Evolutionary conservation across 2,113 vertebrate genomes (phyloP).

Genomic region (Bucco capensis): DNA sequence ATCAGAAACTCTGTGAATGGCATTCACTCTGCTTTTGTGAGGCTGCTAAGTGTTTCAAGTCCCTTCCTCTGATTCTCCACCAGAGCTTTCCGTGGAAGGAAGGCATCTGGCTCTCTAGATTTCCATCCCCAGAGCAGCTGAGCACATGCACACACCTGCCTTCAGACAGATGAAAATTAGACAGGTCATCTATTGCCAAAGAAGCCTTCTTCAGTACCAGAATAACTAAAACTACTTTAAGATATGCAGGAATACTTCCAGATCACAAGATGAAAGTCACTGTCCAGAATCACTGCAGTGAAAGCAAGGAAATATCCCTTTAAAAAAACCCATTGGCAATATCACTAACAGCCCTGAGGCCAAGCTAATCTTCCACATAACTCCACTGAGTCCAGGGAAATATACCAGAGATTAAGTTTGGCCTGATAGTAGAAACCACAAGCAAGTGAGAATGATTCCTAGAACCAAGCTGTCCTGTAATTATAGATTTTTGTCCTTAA

Average conservation of each 20-base stretch:
- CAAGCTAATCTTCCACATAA: conserved; percentile 16
- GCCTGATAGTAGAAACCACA: conserved; percentile 31
- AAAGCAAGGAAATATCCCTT: conserved; percentile 42
- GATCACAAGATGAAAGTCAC: conserved; percentile 7
- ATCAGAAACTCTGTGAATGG: background rate
- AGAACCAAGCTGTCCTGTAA: conserved; percentile 32
- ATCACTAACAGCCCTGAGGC: background rate
- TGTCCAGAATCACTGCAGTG: conserved; percentile 20
- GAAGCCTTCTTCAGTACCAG: background rate
- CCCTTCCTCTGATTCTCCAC: background rate
- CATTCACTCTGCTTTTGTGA: background rate
- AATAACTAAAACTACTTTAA: background rate
- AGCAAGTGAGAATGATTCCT: conserved; percentile 37
- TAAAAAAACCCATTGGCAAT: conserved; percentile 11
- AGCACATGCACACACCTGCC: conserved; percentile 19
- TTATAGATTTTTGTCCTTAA: conserved; percentile 32
- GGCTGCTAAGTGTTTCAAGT: background rate
- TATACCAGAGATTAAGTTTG: conserved; percentile 28
- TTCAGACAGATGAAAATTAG: background rate
- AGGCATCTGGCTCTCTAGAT: conserved; percentile 1
- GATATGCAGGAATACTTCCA: conserved; percentile 21
- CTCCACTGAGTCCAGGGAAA: conserved; percentile 21
- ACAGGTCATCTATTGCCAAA: background rate
- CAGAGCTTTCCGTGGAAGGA: background rate
- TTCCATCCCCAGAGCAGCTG: conserved; percentile 27